These are phyloP conservation scores for Scelioninae gen. 1 DNA, from an alignment of 2,888 invertebrate species.

Conservation along the genomic window DNA sequence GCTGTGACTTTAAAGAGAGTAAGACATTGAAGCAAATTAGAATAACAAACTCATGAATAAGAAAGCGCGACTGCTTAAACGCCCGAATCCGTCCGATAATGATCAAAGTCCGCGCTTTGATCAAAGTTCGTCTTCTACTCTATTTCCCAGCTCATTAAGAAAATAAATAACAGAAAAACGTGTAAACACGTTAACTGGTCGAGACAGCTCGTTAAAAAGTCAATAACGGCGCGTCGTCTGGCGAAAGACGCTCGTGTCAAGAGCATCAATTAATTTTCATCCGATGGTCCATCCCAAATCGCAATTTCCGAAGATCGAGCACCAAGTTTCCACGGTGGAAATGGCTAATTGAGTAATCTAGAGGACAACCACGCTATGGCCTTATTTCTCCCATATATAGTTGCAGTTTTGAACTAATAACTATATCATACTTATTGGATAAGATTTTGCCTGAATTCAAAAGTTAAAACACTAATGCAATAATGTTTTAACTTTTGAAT, in stretches of 20 bases:
- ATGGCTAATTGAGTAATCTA: no score
- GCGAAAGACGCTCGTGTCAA: conserved; percentile 23
- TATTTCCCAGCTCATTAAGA: conserved; percentile 40
- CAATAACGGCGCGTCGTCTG: conserved; percentile 35
- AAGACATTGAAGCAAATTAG: conserved; percentile 10
- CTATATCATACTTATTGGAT: no score
- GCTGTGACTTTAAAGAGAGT: not conserved
- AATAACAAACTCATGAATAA: conserved; percentile 36
- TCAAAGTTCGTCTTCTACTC: conserved; percentile 31
- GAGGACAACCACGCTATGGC: no score
- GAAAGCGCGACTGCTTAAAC: conserved; percentile 20
- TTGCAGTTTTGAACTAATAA: no score
- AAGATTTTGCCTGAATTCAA: no score
- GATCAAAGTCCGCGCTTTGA: conserved; percentile 20
- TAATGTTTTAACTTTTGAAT: no score
- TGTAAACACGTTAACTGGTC: conserved; percentile 48
- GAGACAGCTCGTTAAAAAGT: conserved; percentile 46
- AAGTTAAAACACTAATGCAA: no score
- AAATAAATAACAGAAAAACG: conserved; percentile 50
- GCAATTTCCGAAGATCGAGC: no score
- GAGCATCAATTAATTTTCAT: conserved; percentile 45
- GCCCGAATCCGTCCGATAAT: conserved; percentile 18
- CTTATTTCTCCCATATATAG: no score
- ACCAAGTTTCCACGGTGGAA: no score
- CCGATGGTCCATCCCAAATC: no score